Conservation (phyloP, 92 coral and sea anemone species). For the Scolanthus callimorphus region DNA sequence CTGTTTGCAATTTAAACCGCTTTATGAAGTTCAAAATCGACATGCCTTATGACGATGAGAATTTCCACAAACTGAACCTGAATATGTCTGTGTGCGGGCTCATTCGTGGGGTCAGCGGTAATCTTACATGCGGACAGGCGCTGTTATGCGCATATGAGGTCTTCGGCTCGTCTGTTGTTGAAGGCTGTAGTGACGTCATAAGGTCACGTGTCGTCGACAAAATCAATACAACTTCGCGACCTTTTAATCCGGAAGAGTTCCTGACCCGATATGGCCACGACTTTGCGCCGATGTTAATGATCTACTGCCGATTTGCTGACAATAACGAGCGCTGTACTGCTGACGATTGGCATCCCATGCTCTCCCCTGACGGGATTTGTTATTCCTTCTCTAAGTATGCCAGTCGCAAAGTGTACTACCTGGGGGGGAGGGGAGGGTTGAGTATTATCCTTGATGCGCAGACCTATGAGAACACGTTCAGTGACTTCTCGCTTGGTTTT, state of each 20-base stretch:
- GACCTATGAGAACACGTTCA: slow-evolving; percentile 16
- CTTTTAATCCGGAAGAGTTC: slow-evolving; percentile 36
- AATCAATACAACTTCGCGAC: slow-evolving; percentile 10
- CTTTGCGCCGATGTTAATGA: slow-evolving; percentile 20
- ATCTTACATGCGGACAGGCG: slow-evolving; percentile 35
- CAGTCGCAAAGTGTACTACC: neutral
- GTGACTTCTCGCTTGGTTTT: slow-evolving; percentile 34
- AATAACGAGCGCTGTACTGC: slow-evolving; percentile 7
- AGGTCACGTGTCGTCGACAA: slow-evolving; percentile 2
- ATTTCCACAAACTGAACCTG: slow-evolving; percentile 15
- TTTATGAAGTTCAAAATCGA: slow-evolving; percentile 43
- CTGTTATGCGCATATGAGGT: slow-evolving; percentile 23
- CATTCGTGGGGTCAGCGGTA: neutral
- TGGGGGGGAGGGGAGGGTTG: slow-evolving; percentile 31
- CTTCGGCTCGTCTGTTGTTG: slow-evolving; percentile 15
- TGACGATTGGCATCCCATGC: slow-evolving; percentile 16
- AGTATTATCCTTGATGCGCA: slow-evolving; percentile 40
- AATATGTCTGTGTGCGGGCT: slow-evolving; percentile 29
- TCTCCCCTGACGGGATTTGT: slow-evolving; percentile 25
- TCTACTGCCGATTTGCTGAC: slow-evolving; percentile 14
- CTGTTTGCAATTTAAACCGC: slow-evolving; percentile 54
- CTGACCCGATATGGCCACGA: slow-evolving; percentile 30
- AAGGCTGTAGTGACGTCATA: slow-evolving; percentile 28
- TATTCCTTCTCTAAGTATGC: slow-evolving; percentile 16
- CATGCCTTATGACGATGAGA: slow-evolving; percentile 11